phyloP scores from a whole-genome alignment of 2,888 invertebrate species.

The Acrobeloides nanus region DNA sequence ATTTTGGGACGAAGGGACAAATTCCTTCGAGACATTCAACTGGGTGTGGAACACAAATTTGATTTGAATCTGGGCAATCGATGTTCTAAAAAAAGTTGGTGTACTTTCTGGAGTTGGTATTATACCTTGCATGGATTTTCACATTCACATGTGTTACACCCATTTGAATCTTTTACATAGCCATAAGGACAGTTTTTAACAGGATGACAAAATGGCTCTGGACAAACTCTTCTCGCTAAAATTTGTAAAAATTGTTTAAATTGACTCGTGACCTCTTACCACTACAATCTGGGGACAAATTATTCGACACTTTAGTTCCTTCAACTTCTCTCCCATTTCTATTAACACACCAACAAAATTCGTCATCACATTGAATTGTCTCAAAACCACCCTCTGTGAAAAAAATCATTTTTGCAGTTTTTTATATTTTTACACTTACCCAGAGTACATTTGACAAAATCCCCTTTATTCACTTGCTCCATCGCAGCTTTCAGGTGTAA shows the following conservation, averaged over 20 bases:
- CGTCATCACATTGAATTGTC: constrained; percentile 38
- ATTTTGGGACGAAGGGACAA: constrained; percentile 34
- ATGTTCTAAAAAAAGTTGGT: constrained; percentile 23
- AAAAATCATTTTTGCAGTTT: constrained; percentile 9
- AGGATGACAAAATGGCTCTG: too few species aligned
- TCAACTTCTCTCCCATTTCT: constrained; percentile 33
- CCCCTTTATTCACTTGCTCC: constrained; percentile 31
- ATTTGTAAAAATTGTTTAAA: too few species aligned
- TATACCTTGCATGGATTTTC: constrained; percentile 37
- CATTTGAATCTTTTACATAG: constrained; percentile 34
- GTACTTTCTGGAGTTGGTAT: background rate
- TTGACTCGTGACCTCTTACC: too few species aligned
- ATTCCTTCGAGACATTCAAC: constrained; percentile 26
- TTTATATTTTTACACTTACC: constrained; percentile 7
- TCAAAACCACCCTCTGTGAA: constrained; percentile 36
- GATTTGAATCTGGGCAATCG: constrained; percentile 29
- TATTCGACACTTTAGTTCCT: constrained; percentile 32
- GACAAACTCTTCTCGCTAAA: constrained; percentile 7
- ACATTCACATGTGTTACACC: constrained; percentile 44
- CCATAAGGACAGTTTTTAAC: constrained; percentile 29
- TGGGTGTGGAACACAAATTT: constrained; percentile 35
- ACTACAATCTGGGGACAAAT: constrained; percentile 28
- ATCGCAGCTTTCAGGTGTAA: constrained; percentile 36
- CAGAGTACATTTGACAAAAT: constrained; percentile 25
- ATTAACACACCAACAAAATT: constrained; percentile 47